Evolutionary conservation across 53 echinoderm and acorn worm species (phyloP).

Genomic region (Paracentrotus lividus): DNA sequence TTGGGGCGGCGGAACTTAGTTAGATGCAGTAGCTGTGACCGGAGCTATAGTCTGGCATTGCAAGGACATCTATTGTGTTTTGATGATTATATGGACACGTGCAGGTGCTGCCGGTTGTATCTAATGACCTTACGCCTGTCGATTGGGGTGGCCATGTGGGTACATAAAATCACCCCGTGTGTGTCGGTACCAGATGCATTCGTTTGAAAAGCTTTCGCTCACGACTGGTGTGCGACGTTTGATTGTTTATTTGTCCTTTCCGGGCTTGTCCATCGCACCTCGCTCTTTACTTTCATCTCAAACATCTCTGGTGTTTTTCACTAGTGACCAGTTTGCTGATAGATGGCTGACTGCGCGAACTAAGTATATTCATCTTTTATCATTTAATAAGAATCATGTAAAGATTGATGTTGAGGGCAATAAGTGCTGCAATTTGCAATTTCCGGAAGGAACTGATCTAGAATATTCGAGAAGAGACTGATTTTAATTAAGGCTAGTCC

Average conservation of each 20-base stretch:
- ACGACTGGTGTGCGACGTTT: neutral
- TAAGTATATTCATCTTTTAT: neutral
- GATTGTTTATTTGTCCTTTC: constrained; percentile 28
- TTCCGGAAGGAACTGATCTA: no score
- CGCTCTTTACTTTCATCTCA: neutral
- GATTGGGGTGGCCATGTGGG: constrained; percentile 6
- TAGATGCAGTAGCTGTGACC: neutral
- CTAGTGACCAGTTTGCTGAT: neutral
- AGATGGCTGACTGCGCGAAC: neutral
- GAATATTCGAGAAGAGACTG: no score
- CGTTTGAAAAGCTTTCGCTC: neutral
- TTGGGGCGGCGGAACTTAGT: neutral
- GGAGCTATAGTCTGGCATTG: neutral
- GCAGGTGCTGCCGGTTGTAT: constrained; percentile 5
- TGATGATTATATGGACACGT: neutral
- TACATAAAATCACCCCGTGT: neutral
- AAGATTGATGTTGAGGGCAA: no score
- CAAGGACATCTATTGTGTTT: neutral
- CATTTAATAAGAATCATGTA: neutral
- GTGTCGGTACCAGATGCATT: neutral
- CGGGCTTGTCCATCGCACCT: constrained; percentile 11
- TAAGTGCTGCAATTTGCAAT: no score
- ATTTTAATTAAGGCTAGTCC: no score
- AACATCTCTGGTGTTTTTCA: neutral
- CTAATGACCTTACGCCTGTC: no score